Evolutionary conservation across 1,140 invertebrate genomes (phyloP).

Genomic region (Sipha flava): DNA sequence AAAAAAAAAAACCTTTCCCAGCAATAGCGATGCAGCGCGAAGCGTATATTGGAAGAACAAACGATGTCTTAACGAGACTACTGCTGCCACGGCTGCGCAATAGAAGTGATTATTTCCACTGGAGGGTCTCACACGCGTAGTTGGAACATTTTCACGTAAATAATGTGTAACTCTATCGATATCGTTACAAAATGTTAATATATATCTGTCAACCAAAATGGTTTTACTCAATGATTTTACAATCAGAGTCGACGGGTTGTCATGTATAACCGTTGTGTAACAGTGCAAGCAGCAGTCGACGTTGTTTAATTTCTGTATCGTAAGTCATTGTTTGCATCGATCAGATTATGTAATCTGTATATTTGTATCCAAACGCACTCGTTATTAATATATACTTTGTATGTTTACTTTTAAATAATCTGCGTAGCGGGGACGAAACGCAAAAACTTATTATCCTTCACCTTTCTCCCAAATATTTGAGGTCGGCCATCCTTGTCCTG

Average conservation of each 20-base stretch:
- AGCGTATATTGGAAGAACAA: neutral
- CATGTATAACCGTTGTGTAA: neutral
- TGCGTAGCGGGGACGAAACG: neutral
- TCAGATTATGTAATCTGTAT: neutral
- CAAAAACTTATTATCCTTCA: no score
- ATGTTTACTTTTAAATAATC: neutral
- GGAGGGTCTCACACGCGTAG: neutral
- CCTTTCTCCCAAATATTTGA: no score
- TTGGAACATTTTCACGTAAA: no score
- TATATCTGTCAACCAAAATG: no score
- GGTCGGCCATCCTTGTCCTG: no score
- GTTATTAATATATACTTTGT: no score
- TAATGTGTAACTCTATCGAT: no score
- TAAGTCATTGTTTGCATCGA: neutral
- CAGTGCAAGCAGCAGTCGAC: neutral
- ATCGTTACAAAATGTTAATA: no score
- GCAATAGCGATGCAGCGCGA: neutral
- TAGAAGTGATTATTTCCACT: neutral
- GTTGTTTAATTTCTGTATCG: neutral
- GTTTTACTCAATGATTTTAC: neutral
- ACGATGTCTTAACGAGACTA: neutral
- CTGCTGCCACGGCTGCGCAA: no score
- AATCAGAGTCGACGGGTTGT: neutral
- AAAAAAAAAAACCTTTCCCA: neutral
- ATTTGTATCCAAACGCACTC: no score